A percentile compares a stretch with the other conserved stretches of the same genome.
phyloP scores from a whole-genome alignment of 2,113 vertebrate genomes.

The Arothron firmamentum region DNA sequence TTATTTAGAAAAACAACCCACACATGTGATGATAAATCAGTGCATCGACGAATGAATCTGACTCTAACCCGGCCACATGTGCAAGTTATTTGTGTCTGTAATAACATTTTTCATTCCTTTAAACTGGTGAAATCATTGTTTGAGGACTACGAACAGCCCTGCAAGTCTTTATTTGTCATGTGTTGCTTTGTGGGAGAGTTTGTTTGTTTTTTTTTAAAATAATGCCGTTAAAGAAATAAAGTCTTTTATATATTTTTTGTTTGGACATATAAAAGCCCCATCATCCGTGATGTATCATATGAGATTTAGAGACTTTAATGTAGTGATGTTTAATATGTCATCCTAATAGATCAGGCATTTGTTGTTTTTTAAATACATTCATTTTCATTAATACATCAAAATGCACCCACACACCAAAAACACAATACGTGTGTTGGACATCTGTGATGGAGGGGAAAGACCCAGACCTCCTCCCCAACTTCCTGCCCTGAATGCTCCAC shows the following conservation, averaged over 20 bases:
- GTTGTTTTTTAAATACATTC: too few species aligned
- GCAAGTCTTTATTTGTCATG: not conserved
- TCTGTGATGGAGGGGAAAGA: slow-evolving; percentile 30
- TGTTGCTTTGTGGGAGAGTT: not conserved
- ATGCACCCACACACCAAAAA: slow-evolving; percentile 10
- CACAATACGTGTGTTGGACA: slow-evolving; percentile 41
- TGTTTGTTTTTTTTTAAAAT: not conserved
- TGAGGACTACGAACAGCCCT: slow-evolving; percentile 4
- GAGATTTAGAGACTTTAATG: not conserved
- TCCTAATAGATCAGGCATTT: not conserved
- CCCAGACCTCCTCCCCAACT: slow-evolving; percentile 56
- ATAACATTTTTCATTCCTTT: slow-evolving; percentile 5
- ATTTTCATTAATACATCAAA: not conserved
- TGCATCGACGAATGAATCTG: not conserved
- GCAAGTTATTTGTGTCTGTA: slow-evolving; percentile 13
- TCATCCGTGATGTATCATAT: too few species aligned
- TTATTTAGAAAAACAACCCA: too few species aligned
- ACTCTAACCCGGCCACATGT: not conserved
- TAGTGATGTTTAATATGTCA: too few species aligned
- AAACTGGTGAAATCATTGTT: slow-evolving; percentile 13
- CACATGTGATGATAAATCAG: not conserved
- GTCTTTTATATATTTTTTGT: too few species aligned
- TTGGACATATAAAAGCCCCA: not conserved
- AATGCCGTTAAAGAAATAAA: not conserved
- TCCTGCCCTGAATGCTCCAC: slow-evolving; percentile 48